phyloP scores from a whole-genome alignment of 2,797 vertebrate genomes.

The Botia kubotai region DNA sequence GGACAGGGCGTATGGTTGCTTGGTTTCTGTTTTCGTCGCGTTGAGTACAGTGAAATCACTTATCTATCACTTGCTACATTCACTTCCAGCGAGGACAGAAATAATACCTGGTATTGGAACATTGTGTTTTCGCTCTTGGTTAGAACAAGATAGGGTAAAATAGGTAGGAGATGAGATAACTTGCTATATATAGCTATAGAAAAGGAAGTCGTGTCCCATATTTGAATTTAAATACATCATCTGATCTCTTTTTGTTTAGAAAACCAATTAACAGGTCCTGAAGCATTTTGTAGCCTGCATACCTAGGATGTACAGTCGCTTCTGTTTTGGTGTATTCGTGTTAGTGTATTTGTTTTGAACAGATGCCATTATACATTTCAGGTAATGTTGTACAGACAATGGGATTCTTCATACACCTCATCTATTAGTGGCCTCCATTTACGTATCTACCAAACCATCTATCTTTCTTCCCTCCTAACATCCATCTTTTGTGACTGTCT shows the following conservation, averaged over 20 bases:
- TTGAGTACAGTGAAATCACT: too few species aligned
- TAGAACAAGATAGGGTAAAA: background rate
- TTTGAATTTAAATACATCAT: background rate
- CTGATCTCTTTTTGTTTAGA: background rate
- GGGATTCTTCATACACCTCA: constrained; percentile 45
- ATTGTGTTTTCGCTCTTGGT: background rate
- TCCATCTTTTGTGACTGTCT: constrained; percentile 51
- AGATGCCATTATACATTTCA: background rate
- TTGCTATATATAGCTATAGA: background rate
- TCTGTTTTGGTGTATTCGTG: too few species aligned
- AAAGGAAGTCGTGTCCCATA: background rate
- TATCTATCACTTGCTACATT: too few species aligned
- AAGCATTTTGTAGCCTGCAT: background rate
- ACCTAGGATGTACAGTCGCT: too few species aligned
- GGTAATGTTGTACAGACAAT: background rate
- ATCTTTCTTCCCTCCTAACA: constrained; percentile 36
- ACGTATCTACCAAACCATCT: constrained; percentile 38
- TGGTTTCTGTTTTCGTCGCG: too few species aligned
- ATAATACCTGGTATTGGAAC: background rate
- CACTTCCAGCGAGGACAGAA: background rate
- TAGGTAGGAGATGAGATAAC: background rate
- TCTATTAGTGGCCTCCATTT: constrained; percentile 28
- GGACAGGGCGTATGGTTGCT: too few species aligned
- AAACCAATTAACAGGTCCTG: background rate
- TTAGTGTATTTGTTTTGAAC: background rate